Percentiles rank a stretch among this genome's conserved stretches.
phyloP scores from a whole-genome alignment of 2,888 invertebrate species.

The Rhorus exstirpatorius region DNA sequence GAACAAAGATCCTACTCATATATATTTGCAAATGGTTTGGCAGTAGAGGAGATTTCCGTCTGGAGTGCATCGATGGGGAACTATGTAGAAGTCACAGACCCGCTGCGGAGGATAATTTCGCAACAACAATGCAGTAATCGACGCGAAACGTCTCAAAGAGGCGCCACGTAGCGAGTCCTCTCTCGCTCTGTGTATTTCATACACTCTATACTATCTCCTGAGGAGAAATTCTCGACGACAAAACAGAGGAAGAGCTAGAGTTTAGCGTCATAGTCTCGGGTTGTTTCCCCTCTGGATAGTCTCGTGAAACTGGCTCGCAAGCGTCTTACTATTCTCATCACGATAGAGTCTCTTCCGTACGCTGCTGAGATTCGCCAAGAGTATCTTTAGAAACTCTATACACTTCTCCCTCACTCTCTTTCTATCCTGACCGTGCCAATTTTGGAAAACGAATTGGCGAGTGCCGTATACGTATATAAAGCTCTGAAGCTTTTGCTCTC shows the following conservation, averaged over 20 bases:
- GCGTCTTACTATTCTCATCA: constrained; percentile 33
- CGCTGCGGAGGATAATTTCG: constrained; percentile 61
- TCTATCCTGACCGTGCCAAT: constrained; percentile 63
- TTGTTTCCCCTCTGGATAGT: constrained; percentile 64
- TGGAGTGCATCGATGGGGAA: constrained; percentile 21
- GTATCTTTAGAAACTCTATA: constrained; percentile 63
- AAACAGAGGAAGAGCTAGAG: constrained; percentile 60
- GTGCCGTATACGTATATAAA: constrained; percentile 8
- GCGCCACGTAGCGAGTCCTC: constrained; percentile 59
- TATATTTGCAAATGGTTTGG: constrained; percentile 61
- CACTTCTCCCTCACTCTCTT: background rate
- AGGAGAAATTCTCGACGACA: constrained; percentile 56
- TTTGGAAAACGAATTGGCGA: constrained; percentile 72
- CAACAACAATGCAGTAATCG: constrained; percentile 68
- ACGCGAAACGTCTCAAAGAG: constrained; percentile 68
- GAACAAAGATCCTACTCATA: constrained; percentile 49
- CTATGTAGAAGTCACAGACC: constrained; percentile 47
- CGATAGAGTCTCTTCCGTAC: constrained; percentile 58
- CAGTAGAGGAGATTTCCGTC: constrained; percentile 53
- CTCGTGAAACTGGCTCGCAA: constrained; percentile 60
- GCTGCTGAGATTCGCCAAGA: constrained; percentile 52
- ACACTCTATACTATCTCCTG: constrained; percentile 37
- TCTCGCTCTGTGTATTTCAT: constrained; percentile 28
- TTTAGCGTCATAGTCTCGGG: constrained; percentile 67
- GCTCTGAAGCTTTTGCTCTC: background rate